These are phyloP conservation scores for Oscheius sp. DNA, from an alignment of 1,140 invertebrate genomes.

Conservation along the genomic window DNA sequence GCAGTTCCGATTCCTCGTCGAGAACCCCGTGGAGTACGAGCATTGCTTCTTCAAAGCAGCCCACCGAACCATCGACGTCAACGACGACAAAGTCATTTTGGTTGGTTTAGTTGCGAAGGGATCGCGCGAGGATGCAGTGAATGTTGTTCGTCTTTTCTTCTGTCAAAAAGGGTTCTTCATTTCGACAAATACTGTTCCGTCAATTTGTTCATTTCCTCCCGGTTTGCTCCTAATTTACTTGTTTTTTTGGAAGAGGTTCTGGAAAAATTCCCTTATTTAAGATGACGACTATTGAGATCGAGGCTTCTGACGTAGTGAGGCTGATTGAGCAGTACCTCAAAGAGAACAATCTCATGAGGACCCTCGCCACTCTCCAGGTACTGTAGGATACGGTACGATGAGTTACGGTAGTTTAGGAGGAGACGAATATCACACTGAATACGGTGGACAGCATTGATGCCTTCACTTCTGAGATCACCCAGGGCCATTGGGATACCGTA, in stretches of 20 bases:
- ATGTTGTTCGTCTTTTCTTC: too few relatives aligned
- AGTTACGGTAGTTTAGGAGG: constrained; percentile 72
- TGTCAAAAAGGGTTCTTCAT: too few relatives aligned
- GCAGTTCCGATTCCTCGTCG: constrained; percentile 5
- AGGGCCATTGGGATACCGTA: constrained; percentile 98
- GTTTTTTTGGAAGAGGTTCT: too few relatives aligned
- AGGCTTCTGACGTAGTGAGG: constrained; percentile 92
- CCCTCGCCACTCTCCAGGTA: constrained; percentile 84
- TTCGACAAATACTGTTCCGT: too few relatives aligned
- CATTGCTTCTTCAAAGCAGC: background rate
- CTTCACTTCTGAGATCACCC: constrained; percentile 93
- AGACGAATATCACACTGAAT: constrained; percentile 96
- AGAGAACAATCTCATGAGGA: constrained; percentile 91
- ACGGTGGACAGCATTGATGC: constrained; percentile 98
- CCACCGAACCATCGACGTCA: background rate
- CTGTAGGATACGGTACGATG: background rate
- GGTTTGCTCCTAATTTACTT: too few relatives aligned
- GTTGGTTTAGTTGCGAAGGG: too few relatives aligned
- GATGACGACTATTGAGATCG: constrained; percentile 88
- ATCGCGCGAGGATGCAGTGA: too few relatives aligned
- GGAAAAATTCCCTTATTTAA: too few relatives aligned
- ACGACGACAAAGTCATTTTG: constrained; percentile 8
- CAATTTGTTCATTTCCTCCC: too few relatives aligned
- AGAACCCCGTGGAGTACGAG: constrained; percentile 6
- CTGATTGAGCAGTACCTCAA: constrained; percentile 98